Percentiles rank a stretch among this genome's conserved stretches.
These are phyloP conservation scores for Drepana falcataria DNA, from an alignment of 2,888 invertebrate genomes.

Conservation along the genomic window DNA sequence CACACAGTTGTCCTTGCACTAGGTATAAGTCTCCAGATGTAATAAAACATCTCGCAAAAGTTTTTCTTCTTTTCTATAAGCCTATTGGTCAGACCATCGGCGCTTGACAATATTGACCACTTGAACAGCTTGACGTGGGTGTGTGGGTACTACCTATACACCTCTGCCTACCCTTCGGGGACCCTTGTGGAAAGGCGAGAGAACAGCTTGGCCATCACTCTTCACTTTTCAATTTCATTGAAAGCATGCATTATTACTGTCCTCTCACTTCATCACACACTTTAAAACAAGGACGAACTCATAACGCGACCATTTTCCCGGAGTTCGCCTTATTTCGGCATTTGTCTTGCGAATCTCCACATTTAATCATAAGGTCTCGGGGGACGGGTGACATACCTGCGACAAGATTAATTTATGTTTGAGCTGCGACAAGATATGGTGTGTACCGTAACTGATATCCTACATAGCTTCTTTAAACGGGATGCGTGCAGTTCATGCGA, in stretches of 20 bases:
- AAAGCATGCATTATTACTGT: neutral
- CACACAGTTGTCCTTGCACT: too few relatives aligned
- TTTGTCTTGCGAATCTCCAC: slow-evolving; percentile 33
- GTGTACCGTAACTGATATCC: neutral
- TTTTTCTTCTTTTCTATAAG: too few relatives aligned
- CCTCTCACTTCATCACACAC: neutral
- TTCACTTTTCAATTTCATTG: too few relatives aligned
- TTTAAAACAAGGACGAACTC: neutral
- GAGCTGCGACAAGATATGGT: neutral
- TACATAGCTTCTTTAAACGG: neutral
- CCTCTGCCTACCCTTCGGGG: too few relatives aligned
- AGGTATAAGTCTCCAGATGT: too few relatives aligned
- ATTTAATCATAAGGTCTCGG: slow-evolving; percentile 33
- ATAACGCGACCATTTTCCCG: neutral
- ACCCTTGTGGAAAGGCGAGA: too few relatives aligned
- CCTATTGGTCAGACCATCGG: too few relatives aligned
- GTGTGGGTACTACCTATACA: too few relatives aligned
- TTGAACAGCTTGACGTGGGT: too few relatives aligned
- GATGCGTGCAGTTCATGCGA: neutral
- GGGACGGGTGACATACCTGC: slow-evolving; percentile 15
- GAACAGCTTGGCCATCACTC: too few relatives aligned
- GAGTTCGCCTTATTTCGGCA: slow-evolving; percentile 10
- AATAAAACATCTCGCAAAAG: too few relatives aligned
- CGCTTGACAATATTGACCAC: too few relatives aligned
- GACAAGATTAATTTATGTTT: neutral